A percentile compares a stretch with the other conserved stretches of the same genome.
These are phyloP conservation scores for Chloebia gouldiae DNA, from an alignment of 2,113 vertebrate species.

Conservation along the genomic window DNA sequence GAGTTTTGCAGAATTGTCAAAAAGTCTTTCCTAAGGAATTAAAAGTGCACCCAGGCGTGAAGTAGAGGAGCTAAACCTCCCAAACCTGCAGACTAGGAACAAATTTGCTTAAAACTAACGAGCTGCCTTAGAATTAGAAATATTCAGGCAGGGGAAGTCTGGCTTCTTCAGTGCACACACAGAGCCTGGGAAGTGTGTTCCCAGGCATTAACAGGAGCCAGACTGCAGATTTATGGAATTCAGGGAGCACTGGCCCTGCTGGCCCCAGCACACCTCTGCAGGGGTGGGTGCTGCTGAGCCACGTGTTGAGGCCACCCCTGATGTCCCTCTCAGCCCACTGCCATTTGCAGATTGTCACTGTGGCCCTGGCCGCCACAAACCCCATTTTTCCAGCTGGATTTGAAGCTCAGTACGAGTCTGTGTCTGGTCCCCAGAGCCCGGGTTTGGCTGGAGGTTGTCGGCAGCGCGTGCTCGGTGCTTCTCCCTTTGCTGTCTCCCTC, in stretches of 20 bases:
- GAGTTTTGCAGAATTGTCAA: neutral
- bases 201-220: rapidly evolving
- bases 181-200: neutral
- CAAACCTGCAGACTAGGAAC: neutral
- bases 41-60: rapidly evolving
- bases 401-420: neutral
- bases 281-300: neutral
- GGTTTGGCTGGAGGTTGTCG: neutral
- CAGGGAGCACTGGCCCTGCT: neutral
- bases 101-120: neutral
- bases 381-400: neutral
- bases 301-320: neutral
- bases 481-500: neutral
- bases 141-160: neutral
- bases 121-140: neutral
- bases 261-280: neutral
- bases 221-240: neutral
- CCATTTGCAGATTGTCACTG: neutral
- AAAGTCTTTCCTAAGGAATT: neutral
- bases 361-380: neutral
- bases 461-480: rapidly evolving
- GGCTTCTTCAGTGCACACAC: neutral
- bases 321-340: neutral
- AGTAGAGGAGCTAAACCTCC: neutral
- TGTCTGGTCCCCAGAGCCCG: neutral